Evolutionary conservation across 2,888 invertebrate species (phyloP), one percentile per base, ranked within the genome.

Genomic region (Netelia inedita): DNA sequence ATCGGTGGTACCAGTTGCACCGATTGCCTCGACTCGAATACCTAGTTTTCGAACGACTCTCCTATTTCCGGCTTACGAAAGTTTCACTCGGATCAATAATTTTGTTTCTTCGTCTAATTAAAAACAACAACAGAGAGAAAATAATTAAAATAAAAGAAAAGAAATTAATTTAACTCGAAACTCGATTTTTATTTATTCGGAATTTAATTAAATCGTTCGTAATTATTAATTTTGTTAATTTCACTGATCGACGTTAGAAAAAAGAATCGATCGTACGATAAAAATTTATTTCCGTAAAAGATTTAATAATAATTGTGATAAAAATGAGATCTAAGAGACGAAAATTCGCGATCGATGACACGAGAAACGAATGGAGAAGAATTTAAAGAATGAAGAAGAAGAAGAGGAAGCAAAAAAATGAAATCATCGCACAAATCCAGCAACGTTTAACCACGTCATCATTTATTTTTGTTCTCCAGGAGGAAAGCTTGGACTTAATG

Each of bases 401-500:
- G 35, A 59, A 73, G 35, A n/a, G 1, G 23, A 23, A 41, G 19
- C 28, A 57, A 50, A 59, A 73, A 73, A 35, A 10, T 19, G 78
- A 65, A 57, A 72, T 78, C 81, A 81, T 81, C 78, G 66, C 69
- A 79, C 81, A 78, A 74, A 59, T 71, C 59, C 79, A 79, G 46
- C 78, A 84, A 85, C 85, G 82, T 85, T 85, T 85, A 85, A 85
- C 82, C 79, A 82, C 71, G 53, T 82, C 85, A 69, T 94, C 94
- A 94, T 95, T 94, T 95, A 94, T 95, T 95, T 94, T 95, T 94
- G 94, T 94, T 94, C 94, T 93, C 93, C 94, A 96, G 95, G 96
- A 96, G 94, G 95, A 95, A 94, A 96, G 95, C 95, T 95, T 96
- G 96, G 96, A 96, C 95, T 96, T 96, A 94, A 96, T 96, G 95